Conservation (phyloP, 2,888 invertebrate genomes). For the Mantis religiosa region DNA sequence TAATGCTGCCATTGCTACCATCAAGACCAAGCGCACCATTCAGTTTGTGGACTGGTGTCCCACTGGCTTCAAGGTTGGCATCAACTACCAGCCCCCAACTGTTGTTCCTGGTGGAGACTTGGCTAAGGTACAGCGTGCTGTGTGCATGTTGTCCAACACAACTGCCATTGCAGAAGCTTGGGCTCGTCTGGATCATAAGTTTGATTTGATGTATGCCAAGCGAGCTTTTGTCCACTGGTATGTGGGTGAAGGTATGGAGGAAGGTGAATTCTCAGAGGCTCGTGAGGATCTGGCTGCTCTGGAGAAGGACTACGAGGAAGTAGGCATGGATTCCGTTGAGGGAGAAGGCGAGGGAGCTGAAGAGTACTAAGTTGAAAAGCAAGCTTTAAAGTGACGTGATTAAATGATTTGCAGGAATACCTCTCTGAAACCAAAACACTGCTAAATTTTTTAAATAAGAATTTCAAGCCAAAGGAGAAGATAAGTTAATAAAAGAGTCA, state of each 20-base stretch:
- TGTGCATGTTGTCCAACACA: slow-evolving; percentile 97
- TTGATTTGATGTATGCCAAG: slow-evolving; percentile 96
- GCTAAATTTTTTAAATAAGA: neutral
- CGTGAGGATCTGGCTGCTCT: slow-evolving; percentile 71
- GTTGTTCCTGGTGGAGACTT: slow-evolving; percentile 94
- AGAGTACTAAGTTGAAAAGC: slow-evolving; percentile 35
- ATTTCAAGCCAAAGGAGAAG: neutral
- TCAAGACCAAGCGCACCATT: slow-evolving; percentile 49
- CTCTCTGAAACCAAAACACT: neutral
- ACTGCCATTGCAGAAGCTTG: slow-evolving; percentile 96
- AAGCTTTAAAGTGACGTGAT: neutral
- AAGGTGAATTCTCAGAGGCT: slow-evolving; percentile 78
- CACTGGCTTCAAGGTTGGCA: slow-evolving; percentile 65
- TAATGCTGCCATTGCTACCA: slow-evolving; percentile 83
- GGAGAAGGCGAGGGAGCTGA: slow-evolving; percentile 50
- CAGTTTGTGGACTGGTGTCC: slow-evolving; percentile 49
- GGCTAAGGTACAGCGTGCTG: slow-evolving; percentile 92
- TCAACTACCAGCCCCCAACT: slow-evolving; percentile 92
- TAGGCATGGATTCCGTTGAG: slow-evolving; percentile 59
- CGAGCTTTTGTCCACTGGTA: slow-evolving; percentile 96
- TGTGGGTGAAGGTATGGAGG: slow-evolving; percentile 82
- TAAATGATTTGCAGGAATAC: neutral
- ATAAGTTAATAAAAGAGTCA: neutral
- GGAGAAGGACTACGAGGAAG: slow-evolving; percentile 72
- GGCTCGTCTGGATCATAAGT: slow-evolving; percentile 94